These are phyloP conservation scores for Halocynthia roretzi DNA, from an alignment of 23 tunicate species.

Conservation along the genomic window DNA sequence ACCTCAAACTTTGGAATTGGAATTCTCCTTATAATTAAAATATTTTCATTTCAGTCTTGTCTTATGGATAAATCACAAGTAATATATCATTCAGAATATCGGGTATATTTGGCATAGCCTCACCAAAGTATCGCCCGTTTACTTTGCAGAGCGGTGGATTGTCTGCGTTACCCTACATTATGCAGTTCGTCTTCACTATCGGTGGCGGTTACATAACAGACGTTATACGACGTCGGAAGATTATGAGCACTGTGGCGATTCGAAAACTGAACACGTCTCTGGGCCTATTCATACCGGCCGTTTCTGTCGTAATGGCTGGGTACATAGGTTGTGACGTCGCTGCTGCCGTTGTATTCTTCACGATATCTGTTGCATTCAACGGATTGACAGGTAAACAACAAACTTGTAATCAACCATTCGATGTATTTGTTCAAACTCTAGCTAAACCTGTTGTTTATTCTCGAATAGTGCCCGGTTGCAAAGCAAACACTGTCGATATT, in stretches of 20 bases:
- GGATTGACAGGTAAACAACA: slow-evolving; percentile 15
- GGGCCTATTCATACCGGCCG: slow-evolving; percentile 24
- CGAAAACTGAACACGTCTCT: slow-evolving; percentile 29
- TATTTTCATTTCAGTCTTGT: too few relatives aligned
- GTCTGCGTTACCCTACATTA: slow-evolving; percentile 28
- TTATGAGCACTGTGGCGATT: slow-evolving; percentile 22
- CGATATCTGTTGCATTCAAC: slow-evolving; percentile 34
- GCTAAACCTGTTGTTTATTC: neutral
- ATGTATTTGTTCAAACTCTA: too few relatives aligned
- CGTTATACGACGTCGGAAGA: slow-evolving; percentile 7
- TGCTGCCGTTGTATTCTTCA: slow-evolving; percentile 26
- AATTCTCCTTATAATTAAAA: too few relatives aligned
- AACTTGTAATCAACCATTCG: too few relatives aligned
- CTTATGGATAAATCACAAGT: too few relatives aligned
- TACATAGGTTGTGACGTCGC: slow-evolving; percentile 38
- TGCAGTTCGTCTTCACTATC: slow-evolving; percentile 25
- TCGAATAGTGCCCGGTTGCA: slow-evolving; percentile 74
- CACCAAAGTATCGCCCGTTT: neutral
- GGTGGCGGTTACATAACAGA: slow-evolving; percentile 35
- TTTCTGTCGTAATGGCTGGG: slow-evolving; percentile 29
- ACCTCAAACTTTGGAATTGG: too few relatives aligned
- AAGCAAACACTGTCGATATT: slow-evolving; percentile 75
- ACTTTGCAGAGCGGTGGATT: slow-evolving; percentile 28
- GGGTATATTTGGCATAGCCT: too few relatives aligned
- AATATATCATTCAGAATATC: too few relatives aligned